Percentiles rank a stretch among this genome's conserved stretches.
These are phyloP conservation scores for Coreius guichenoti DNA, from an alignment of 2,797 vertebrate genomes.

Conservation along the genomic window DNA sequence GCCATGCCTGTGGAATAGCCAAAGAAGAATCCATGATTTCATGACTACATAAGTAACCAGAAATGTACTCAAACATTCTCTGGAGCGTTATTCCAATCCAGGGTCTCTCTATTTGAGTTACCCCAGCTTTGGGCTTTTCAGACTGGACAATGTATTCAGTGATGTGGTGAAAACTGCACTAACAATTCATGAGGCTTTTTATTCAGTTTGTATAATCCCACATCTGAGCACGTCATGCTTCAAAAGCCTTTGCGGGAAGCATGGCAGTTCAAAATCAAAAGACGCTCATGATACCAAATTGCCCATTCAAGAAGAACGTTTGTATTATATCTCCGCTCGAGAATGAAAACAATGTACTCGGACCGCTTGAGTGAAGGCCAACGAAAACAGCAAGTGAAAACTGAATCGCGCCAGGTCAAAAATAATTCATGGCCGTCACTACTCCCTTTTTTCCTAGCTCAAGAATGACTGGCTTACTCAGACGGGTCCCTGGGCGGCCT, in stretches of 20 bases:
- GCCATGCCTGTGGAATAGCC: slow-evolving; percentile 24
- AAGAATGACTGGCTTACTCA: slow-evolving; percentile 34
- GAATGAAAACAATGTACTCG: slow-evolving; percentile 30
- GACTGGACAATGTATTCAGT: slow-evolving; percentile 41
- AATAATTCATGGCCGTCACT: slow-evolving; percentile 23
- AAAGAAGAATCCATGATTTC: slow-evolving; percentile 49
- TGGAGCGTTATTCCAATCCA: neutral
- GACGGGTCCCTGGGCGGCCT: slow-evolving; percentile 9
- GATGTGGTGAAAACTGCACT: slow-evolving; percentile 55
- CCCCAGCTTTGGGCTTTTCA: slow-evolving; percentile 26
- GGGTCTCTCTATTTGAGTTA: neutral
- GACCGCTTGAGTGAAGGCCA: slow-evolving; percentile 26
- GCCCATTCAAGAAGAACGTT: slow-evolving; percentile 53
- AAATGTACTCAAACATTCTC: slow-evolving; percentile 42
- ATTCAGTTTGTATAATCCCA: slow-evolving; percentile 54
- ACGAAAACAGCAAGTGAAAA: slow-evolving; percentile 28
- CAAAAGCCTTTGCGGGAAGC: slow-evolving; percentile 36
- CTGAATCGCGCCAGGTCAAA: slow-evolving; percentile 8
- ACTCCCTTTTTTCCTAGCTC: slow-evolving; percentile 3
- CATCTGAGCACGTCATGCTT: slow-evolving; percentile 48
- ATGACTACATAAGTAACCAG: slow-evolving; percentile 44
- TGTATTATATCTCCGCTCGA: slow-evolving; percentile 13
- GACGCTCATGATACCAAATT: slow-evolving; percentile 49
- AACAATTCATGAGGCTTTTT: slow-evolving; percentile 59
- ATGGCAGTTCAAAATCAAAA: slow-evolving; percentile 46